Base-by-base conservation (phyloP, 2,113 vertebrate genomes). In the Tympanuchus pallidicinctus region DNA sequence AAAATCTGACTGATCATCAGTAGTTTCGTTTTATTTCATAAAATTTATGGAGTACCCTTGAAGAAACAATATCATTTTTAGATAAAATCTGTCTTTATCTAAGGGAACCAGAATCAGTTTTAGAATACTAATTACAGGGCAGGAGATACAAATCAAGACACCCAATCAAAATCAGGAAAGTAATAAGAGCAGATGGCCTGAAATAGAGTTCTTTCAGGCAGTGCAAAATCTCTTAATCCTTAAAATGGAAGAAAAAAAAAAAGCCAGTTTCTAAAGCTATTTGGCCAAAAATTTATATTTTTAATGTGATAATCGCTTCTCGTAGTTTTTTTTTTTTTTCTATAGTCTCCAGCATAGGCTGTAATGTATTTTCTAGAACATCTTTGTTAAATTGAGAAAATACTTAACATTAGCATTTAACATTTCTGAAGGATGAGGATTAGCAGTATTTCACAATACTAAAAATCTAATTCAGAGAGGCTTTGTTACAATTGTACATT, bases 121-220 rank as follows among this genome's bases (percentile, higher is more conserved):
- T 56, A 69, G 92, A 96, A 85, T 83, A 15, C 82, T 95, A 96
- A 96, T 93, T 95, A 77, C 32, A 93, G 61, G 47, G 87, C 17
- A 10, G 90, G 24, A 86, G 54, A 91, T 66, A 64, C 18, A 56
- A 88, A 60, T 82, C 43, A 79, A 52, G 79, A 64, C 45, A 74
- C 32, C 81, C 74, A 95, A 84, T 91, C 65, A 95, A 92, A 86
- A 86, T 63, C 65, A 88, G 75, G 76, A 76, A 95, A 84, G 80
- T 17, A 90, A 61, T 52, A 82, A 89, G 60, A 65, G 63, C 91
- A 96, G 91, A 96, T 94, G 91, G 66, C 56, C 88, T 86, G 69
- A 92, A 95, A 92, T 25, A 94, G 32, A 82, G 60, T 63, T 75
- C 16, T 89, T 87, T 73, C 67, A 45, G n/a, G 40, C 45, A 85